phyloP scores from a whole-genome alignment of 2,888 invertebrate species.

The Busseola fusca region DNA sequence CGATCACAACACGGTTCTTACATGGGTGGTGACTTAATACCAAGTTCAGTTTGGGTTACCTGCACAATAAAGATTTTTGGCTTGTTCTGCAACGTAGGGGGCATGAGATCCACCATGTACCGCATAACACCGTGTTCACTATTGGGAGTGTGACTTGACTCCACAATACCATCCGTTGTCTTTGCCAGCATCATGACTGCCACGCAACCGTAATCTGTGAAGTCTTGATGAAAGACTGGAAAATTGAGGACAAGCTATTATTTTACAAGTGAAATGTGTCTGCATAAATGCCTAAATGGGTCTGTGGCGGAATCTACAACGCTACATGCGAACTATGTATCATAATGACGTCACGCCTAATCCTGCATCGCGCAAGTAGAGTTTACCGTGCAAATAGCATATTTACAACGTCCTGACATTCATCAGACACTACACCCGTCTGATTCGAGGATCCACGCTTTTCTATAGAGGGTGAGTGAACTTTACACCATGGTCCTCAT shows the following conservation, averaged over 20 bases:
- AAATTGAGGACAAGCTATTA: neutral
- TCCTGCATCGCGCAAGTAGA: neutral
- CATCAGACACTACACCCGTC: neutral
- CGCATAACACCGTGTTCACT: conserved; percentile 43
- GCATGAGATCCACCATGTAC: conserved; percentile 37
- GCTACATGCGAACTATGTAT: neutral
- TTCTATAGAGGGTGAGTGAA: neutral
- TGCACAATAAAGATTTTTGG: conserved; percentile 53
- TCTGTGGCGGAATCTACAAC: neutral
- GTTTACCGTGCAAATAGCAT: neutral
- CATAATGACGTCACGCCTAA: neutral
- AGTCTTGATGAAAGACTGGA: conserved; percentile 50
- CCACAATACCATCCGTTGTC: conserved; percentile 34
- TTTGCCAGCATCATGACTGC: conserved; percentile 51
- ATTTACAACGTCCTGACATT: neutral
- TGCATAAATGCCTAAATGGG: neutral
- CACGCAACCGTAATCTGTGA: conserved; percentile 54
- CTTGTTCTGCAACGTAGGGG: conserved; percentile 42
- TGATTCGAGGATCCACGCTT: neutral
- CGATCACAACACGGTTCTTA: neutral
- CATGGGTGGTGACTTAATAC: neutral
- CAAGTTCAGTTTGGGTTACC: conserved; percentile 21
- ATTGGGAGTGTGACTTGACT: conserved; percentile 38
- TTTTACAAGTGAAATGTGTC: neutral
- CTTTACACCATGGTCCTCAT: neutral